A percentile compares a stretch with the other conserved stretches of the same genome.
phyloP scores from a whole-genome alignment of 2,113 vertebrate species.

The Rhinolophus ferrumequinum region DNA sequence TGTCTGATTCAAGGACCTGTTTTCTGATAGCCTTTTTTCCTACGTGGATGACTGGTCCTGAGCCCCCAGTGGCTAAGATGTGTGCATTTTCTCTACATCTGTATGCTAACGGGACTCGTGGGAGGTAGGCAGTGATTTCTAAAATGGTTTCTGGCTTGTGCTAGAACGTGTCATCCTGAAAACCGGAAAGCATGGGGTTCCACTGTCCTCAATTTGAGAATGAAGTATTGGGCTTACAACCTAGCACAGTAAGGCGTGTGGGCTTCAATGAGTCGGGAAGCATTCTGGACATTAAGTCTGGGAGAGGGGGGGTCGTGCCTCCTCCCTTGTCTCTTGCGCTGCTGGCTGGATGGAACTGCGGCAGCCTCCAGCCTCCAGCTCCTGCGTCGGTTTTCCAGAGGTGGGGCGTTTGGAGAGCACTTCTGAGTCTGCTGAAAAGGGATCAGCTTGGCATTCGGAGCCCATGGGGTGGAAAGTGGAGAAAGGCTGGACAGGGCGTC shows the following conservation, averaged over 20 bases:
- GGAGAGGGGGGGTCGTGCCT: background rate
- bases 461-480: too few species aligned
- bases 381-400: too few species aligned
- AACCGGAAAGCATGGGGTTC: constrained; percentile 40
- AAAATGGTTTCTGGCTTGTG: constrained; percentile 32
- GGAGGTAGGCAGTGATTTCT: constrained; percentile 44
- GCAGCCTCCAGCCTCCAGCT: too few species aligned
- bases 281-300: constrained; percentile 60
- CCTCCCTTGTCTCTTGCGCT: too few species aligned
- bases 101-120: background rate
- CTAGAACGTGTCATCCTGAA: constrained; percentile 19
- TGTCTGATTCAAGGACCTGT: background rate
- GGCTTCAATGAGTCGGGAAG: constrained; percentile 49
- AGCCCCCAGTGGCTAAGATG: background rate
- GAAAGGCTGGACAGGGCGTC: too few species aligned
- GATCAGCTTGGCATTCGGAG: too few species aligned
- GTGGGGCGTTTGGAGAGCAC: too few species aligned
- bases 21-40: background rate
- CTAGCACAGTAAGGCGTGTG: constrained; percentile 15
- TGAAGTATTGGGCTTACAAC: constrained; percentile 61
- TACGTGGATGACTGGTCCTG: background rate
- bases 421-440: too few species aligned
- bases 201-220: constrained; percentile 50
- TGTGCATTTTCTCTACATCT: constrained; percentile 34
- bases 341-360: too few species aligned